phyloP scores from a whole-genome alignment of 2,113 vertebrate genomes.

The Chaetops frenatus region DNA sequence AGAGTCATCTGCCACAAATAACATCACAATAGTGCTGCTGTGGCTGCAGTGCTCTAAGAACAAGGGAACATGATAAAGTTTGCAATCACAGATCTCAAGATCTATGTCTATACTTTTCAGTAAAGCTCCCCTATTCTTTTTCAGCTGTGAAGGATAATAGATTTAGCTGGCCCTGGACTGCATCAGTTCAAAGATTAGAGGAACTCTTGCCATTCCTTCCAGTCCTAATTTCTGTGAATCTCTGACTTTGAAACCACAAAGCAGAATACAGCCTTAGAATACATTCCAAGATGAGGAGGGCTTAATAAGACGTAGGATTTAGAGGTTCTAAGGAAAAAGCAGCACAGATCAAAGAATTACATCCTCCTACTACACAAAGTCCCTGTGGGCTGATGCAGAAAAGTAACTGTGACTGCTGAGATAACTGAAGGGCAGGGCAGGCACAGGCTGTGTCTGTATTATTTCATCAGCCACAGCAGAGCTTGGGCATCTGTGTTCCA shows the following conservation, averaged over 20 bases:
- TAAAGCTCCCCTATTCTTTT: neutral
- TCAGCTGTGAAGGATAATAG: neutral
- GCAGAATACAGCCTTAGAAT: neutral
- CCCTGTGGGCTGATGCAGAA: neutral
- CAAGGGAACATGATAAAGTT: neutral
- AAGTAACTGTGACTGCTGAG: neutral
- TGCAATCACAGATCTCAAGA: neutral
- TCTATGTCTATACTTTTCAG: neutral
- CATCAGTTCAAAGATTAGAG: neutral
- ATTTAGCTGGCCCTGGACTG: neutral
- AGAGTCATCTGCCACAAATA: neutral
- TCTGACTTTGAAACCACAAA: neutral
- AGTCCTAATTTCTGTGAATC: neutral
- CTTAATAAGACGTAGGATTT: neutral
- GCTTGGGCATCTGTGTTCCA: neutral
- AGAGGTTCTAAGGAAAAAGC: neutral
- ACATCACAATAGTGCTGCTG: neutral
- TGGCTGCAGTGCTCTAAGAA: neutral
- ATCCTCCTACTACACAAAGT: neutral
- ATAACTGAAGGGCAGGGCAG: neutral
- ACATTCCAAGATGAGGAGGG: neutral
- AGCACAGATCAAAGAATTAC: neutral
- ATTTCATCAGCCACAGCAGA: neutral
- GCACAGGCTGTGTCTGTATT: neutral
- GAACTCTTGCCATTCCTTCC: neutral